Conservation (phyloP, 2,113 vertebrate genomes). For the cattle (Bos taurus) region DNA sequence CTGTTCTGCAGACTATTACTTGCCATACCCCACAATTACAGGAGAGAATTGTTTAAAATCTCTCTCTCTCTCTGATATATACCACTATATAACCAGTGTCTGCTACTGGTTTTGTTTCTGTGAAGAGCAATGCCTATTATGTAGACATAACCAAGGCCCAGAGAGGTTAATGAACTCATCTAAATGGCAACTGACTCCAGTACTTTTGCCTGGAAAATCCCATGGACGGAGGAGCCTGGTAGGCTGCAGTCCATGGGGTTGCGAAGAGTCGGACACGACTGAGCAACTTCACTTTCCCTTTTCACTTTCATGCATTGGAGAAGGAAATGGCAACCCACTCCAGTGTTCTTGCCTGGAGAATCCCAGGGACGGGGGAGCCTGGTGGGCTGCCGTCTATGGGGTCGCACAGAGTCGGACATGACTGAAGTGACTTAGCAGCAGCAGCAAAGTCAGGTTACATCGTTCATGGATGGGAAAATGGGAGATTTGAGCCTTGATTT, state of each 20-base stretch:
- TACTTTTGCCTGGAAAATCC: too few relatives aligned
- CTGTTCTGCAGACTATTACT: not conserved
- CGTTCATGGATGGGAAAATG: slow-evolving; percentile 29
- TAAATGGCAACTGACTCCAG: not conserved
- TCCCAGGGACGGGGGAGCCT: too few relatives aligned
- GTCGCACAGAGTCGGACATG: too few relatives aligned
- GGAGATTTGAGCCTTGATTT: slow-evolving; percentile 1
- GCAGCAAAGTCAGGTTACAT: not conserved
- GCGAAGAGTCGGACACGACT: too few relatives aligned
- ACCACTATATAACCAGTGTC: not conserved
- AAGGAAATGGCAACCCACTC: too few relatives aligned
- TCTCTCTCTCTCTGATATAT: not conserved
- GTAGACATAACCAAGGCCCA: not conserved
- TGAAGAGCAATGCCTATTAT: not conserved
- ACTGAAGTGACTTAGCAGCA: too few relatives aligned
- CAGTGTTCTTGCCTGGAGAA: too few relatives aligned
- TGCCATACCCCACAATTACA: not conserved
- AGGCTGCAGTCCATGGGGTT: too few relatives aligned
- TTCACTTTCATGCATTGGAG: too few relatives aligned
- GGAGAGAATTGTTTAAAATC: not conserved
- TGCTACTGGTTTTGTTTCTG: not conserved
- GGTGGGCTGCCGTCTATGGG: too few relatives aligned
- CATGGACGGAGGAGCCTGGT: too few relatives aligned
- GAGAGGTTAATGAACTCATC: slow-evolving; percentile 44
- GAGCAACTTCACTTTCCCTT: too few relatives aligned